These are phyloP conservation scores for Python bivittatus DNA, from an alignment of 2,113 vertebrate genomes.

Conservation along the genomic window DNA sequence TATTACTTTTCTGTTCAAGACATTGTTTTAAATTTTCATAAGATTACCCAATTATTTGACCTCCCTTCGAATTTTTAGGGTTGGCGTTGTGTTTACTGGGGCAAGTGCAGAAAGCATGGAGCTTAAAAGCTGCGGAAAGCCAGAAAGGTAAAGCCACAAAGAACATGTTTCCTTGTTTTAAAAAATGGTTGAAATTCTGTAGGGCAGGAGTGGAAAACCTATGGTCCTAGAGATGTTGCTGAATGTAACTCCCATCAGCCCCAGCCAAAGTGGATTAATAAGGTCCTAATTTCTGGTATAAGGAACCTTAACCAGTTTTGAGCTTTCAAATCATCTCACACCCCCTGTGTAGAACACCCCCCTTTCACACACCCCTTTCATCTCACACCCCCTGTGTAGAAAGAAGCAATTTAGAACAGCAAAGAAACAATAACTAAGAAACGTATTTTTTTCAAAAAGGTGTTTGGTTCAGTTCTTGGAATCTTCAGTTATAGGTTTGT, in stretches of 20 bases:
- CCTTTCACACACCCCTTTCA: too few species aligned
- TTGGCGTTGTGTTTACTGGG: slow-evolving; percentile 89
- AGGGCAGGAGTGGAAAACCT: neutral
- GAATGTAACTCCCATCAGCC: neutral
- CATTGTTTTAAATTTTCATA: neutral
- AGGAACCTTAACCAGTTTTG: neutral
- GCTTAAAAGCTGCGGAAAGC: slow-evolving; percentile 89
- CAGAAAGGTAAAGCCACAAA: slow-evolving; percentile 79
- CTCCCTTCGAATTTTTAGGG: slow-evolving; percentile 68
- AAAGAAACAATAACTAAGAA: neutral
- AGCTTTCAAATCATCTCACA: neutral
- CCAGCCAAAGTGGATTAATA: neutral
- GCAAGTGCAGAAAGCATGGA: slow-evolving; percentile 85
- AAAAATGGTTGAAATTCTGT: neutral
- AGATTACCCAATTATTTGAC: neutral
- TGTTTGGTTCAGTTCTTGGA: neutral
- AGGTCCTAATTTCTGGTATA: neutral
- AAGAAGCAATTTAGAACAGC: neutral
- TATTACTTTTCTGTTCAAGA: neutral
- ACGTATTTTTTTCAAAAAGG: neutral
- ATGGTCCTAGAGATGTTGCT: neutral
- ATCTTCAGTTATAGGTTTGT: neutral
- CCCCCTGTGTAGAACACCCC: neutral
- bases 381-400: neutral
- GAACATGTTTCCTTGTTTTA: neutral